Evolutionary conservation across 2,888 invertebrate species (phyloP), one percentile per base, ranked within the genome.

Genomic region (Phoenoteleia sp.): DNA sequence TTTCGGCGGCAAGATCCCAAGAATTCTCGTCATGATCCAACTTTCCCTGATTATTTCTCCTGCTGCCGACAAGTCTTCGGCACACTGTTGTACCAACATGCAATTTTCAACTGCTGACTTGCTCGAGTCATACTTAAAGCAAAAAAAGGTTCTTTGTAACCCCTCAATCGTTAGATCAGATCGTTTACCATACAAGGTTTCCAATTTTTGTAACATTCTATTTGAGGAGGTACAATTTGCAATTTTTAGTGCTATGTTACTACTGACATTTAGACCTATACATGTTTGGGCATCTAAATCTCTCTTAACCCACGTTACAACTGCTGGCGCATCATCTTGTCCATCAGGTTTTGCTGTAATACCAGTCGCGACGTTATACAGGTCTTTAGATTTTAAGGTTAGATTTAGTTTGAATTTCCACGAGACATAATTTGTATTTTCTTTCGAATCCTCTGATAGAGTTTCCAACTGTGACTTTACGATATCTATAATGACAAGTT

Each of bases 21-120:
- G 52, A 17, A 88, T 88, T 84, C 85, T 83, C 0, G 85, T 77
- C 74, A 88, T 81, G 0, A 88, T 58, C 88, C 87, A 88, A 62
- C 80, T 84, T 42, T 88, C 83, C 79, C 87, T 87, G 1, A 88
- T 60, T 36, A 81, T 29, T 47, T 85, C 86, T n/a, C 85, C 87
- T 83, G 58, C 71, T 19, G 88, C 85, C 6, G 17, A 60, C 66
- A 89, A 49, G 29, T 77, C 71, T n/a, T 87, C 86, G 1, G 74
- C 74, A 56, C 19, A 66, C 56, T 85, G 74, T 76, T 83, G 79
- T 64, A 86, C 83, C 58, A 64, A 25, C 85, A 87, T 83, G 62
- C 88, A 88, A 66, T 88, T 89, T 85, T 87, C 86, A 52, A 87
- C 81, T 2, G 54, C 85, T 15, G 87, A 84, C 42, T 86, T 87